Evolutionary conservation across 1,140 invertebrate species (phyloP), one percentile per base, ranked within the genome.

Genomic region (Danaus melanippus): DNA sequence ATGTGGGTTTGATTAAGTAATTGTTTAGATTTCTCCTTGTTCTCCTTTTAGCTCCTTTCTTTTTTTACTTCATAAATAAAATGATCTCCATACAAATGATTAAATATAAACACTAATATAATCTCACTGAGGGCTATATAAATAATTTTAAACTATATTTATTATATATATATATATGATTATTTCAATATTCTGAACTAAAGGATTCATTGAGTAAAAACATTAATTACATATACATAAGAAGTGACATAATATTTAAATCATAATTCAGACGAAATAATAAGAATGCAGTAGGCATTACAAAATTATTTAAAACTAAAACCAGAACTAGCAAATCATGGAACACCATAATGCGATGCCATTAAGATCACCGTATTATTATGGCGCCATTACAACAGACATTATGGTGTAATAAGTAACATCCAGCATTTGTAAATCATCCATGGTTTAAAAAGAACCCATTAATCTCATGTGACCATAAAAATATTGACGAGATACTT

Each of bases 321-420:
- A 57, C 50, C 54, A 56, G 54, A 57, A 57, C 32, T 12, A 45
- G 51, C 46, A 51, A 51, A 42, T 49, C 55, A 57, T 51, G 55
- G 52, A 52, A 41, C 55, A 56, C 53, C 56, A 57, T 62, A 50
- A 62, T 46, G 55, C 59, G 48, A 47, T 46, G 47, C 51, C 53
- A 65, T 67, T 61, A 65, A 67, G 53, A 62, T 57, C 58, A 67
- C 62, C 59, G 56, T 64, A 59, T 60, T 62, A 69, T 69, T 62
- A 67, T 52, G 42, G 32, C 43, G 43, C 60, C 57, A 64, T 69
- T 62, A 69, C 43, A 52, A 48, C 50, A 47, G 43, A 64, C 64
- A 54, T 60, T 60, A 66, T 58, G 53, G 50, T 15, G 60, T 56
- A 61, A 58, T 67, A 69, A 66, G 60, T 61, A 56, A 65, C 50